Evolutionary conservation across 2,888 invertebrate species (phyloP).

Genomic region (Amphimallon solstitiale): DNA sequence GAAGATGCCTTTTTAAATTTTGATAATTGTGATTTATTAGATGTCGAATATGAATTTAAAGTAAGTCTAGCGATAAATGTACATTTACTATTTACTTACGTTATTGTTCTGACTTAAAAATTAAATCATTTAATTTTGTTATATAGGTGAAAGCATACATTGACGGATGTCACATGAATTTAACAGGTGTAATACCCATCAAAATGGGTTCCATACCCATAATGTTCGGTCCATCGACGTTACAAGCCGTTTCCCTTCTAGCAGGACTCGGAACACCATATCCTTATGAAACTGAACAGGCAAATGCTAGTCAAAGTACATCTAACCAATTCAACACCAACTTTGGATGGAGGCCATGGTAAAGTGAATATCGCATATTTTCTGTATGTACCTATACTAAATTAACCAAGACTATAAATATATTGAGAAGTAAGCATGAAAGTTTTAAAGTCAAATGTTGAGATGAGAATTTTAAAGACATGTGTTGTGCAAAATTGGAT

Average conservation of each 20-base stretch:
- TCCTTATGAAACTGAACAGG: not conserved
- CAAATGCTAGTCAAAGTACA: not conserved
- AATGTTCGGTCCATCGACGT: not conserved
- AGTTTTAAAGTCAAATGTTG: too few relatives aligned
- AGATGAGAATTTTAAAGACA: too few relatives aligned
- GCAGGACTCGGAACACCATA: constrained; percentile 11
- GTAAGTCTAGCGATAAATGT: not conserved
- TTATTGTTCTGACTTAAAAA: too few relatives aligned
- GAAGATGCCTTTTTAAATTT: not conserved
- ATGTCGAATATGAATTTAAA: constrained; percentile 6
- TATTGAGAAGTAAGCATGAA: too few relatives aligned
- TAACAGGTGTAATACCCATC: not conserved
- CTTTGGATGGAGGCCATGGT: not conserved
- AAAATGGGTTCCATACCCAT: constrained; percentile 7
- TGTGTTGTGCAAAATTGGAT: too few relatives aligned
- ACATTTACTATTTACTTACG: not conserved
- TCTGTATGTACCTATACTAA: not conserved
- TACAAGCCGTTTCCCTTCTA: not conserved
- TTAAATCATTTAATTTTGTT: not conserved
- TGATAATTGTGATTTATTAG: constrained; percentile 1
- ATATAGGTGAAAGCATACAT: constrained; percentile 8
- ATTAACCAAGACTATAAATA: not conserved
- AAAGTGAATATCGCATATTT: not conserved
- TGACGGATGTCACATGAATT: not conserved
- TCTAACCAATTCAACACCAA: not conserved